Evolutionary conservation across 92 coral and sea anemone genomes (phyloP).

Genomic region (Scolanthus callimorphus): DNA sequence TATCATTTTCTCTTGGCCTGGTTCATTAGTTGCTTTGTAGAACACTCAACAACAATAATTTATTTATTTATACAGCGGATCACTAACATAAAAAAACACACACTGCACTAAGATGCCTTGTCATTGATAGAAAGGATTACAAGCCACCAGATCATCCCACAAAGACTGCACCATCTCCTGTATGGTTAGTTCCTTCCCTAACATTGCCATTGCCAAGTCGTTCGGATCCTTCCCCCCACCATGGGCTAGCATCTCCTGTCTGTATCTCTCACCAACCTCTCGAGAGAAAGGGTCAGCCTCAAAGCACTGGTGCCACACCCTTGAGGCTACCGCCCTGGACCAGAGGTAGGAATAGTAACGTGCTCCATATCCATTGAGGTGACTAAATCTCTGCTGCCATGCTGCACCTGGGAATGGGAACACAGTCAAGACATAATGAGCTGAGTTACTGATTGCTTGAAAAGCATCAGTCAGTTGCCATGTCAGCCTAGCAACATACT

Average conservation of each 20-base stretch:
- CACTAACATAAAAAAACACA: too few species aligned
- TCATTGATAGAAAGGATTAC: constrained; percentile 58
- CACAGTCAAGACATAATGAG: too few species aligned
- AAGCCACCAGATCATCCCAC: constrained; percentile 61
- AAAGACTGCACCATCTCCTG: constrained; percentile 78
- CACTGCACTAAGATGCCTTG: too few species aligned
- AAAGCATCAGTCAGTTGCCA: too few species aligned
- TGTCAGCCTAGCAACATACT: too few species aligned
- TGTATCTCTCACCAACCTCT: constrained; percentile 89
- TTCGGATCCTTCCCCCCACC: constrained; percentile 93
- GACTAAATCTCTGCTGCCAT: constrained; percentile 98
- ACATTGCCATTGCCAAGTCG: constrained; percentile 79
- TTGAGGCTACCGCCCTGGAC: constrained; percentile 96
- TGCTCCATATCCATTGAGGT: constrained; percentile 96
- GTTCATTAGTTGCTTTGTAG: too few species aligned
- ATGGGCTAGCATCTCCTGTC: constrained; percentile 80
- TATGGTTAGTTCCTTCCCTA: constrained; percentile 68
- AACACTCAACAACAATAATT: too few species aligned
- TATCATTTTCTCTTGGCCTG: too few species aligned
- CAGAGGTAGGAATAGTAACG: constrained; percentile 94
- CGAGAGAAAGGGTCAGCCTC: constrained; percentile 84
- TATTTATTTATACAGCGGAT: too few species aligned
- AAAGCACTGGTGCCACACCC: constrained; percentile 96
- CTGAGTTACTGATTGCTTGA: too few species aligned
- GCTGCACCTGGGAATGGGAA: constrained; percentile 82